phyloP scores from a whole-genome alignment of 2,888 invertebrate genomes.

The Yponomeuta plumbellus region DNA sequence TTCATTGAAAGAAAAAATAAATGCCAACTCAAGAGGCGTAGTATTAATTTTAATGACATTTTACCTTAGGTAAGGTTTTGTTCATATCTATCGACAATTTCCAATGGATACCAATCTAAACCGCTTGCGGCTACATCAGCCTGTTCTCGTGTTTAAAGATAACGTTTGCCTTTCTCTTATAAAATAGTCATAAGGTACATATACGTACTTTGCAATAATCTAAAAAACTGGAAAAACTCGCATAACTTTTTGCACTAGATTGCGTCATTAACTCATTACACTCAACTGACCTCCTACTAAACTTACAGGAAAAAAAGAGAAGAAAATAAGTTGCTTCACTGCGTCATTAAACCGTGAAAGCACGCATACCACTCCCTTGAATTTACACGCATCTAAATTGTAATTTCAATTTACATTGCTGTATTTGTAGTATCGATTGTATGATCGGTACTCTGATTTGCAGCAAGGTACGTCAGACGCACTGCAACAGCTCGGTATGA shows the following conservation, averaged over 20 bases:
- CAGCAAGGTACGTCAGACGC: neutral
- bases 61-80: constrained; percentile 17
- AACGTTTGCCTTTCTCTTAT: constrained; percentile 36
- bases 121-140: constrained; percentile 40
- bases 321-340: neutral
- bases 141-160: constrained; percentile 39
- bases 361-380: neutral
- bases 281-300: too few relatives aligned
- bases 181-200: constrained; percentile 13
- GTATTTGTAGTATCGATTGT: neutral
- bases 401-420: neutral
- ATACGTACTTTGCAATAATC: neutral
- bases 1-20: constrained; percentile 31
- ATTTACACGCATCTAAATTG: neutral
- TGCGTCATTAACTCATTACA: neutral
- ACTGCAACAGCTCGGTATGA: neutral
- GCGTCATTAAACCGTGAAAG: neutral
- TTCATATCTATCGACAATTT: constrained; percentile 31
- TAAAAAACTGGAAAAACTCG: neutral
- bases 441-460: neutral
- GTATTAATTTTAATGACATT: too few relatives aligned
- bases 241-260: neutral
- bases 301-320: neutral
- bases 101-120: constrained; percentile 50
- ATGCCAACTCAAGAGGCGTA: neutral